These are phyloP conservation scores for Melozone crissalis DNA, from an alignment of 2,113 vertebrate genomes.

Conservation along the genomic window DNA sequence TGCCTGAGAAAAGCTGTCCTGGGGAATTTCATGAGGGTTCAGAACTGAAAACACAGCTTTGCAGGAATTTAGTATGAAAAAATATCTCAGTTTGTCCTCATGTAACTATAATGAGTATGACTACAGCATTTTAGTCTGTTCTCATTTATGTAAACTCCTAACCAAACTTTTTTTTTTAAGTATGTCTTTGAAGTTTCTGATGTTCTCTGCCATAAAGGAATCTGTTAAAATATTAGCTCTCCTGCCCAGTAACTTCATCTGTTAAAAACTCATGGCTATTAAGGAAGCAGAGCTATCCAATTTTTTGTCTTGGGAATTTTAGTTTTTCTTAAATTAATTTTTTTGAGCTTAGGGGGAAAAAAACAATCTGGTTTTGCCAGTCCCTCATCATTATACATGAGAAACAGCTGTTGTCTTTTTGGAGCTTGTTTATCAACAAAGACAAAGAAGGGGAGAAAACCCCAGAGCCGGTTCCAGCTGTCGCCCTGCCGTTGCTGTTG, in stretches of 20 bases:
- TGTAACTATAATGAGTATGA: not conserved
- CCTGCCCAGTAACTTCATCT: not conserved
- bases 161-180: not conserved
- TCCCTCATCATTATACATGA: not conserved
- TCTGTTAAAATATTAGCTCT: not conserved
- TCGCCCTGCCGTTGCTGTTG: accelerated
- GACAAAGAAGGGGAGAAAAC: not conserved
- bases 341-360: not conserved
- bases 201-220: not conserved
- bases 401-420: not conserved
- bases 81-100: not conserved
- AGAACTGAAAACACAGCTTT: not conserved
- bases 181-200: not conserved
- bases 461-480: not conserved
- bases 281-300: not conserved
- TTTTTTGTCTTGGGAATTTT: not conserved
- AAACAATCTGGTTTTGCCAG: not conserved
- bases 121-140: not conserved
- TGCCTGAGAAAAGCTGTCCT: not conserved
- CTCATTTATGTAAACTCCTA: not conserved
- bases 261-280: not conserved
- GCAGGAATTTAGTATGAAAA: not conserved
- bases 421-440: not conserved
- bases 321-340: not conserved
- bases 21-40: not conserved